Evolutionary conservation across 2,888 invertebrate species (phyloP), one percentile per base, ranked within the genome.

Genomic region (Nomada ferruginata): DNA sequence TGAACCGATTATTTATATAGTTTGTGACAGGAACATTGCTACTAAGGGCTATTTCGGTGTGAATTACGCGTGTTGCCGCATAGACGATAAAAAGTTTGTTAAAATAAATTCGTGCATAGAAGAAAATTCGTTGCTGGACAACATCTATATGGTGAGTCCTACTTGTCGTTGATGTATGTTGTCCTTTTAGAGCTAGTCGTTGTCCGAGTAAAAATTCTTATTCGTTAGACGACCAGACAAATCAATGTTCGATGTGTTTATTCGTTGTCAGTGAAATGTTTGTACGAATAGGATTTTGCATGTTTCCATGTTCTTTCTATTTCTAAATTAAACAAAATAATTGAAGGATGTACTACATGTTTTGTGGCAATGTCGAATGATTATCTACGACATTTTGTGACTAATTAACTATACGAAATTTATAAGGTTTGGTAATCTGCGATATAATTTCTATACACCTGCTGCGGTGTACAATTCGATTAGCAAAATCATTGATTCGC

Each of bases 81-180:
- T 57, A 63, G 26, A 73, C 68, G 65, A 55, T 76, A 60, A 82
- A 36, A 11, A 61, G 71, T 60, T 82, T 47, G 20, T 52, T 73
- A 10, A 76, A 70, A 60, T 55, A 76, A 13, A 60, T 55, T 69
- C 50, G 68, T 66, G 76, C 44, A 57, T 68, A 65, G 72, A 73
- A 61, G 64, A 70, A 57, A 70, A 61, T 42, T 72, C 68, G 13
- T 68, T 81, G 71, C 63, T 68, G 76, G 29, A 64, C 68, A 66
- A 68, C 29, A 64, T 60, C 70, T 76, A 29, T 59, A 59, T 69
- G 81, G 82, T 82, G 71, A 82, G 82, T 82, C 68, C 71, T 60
- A 72, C 26, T 61, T 80, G 64, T 69, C 59, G 26, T 55, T 60
- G 18, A 13, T 69, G n/a, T 42, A 53, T 57, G 60, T 59, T 76